These are phyloP conservation scores for Tetragnatha montana DNA, from an alignment of 2,888 invertebrate species.

Conservation along the genomic window DNA sequence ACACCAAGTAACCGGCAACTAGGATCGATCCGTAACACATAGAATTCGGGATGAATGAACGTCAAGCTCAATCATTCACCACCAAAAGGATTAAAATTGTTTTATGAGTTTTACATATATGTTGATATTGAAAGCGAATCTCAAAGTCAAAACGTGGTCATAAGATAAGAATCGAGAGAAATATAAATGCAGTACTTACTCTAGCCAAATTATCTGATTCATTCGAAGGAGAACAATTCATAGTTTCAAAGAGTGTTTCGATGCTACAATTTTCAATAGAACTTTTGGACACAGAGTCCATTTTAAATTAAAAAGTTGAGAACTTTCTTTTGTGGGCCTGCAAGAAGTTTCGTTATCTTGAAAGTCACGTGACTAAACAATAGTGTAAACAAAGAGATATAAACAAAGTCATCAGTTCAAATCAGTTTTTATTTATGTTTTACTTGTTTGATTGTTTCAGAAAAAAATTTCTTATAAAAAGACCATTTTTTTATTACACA, in stretches of 20 bases:
- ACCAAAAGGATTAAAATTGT: no score
- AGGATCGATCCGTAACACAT: no score
- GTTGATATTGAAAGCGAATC: no score
- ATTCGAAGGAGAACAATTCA: constrained; percentile 2
- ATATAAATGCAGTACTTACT: constrained; percentile 5
- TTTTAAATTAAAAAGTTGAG: background rate
- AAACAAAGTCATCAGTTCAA: background rate
- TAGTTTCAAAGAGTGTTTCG: constrained; percentile 12
- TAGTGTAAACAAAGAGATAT: background rate
- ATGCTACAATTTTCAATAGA: constrained; percentile 13
- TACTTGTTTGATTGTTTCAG: no score
- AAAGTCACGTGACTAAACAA: background rate
- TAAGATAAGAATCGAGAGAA: no score
- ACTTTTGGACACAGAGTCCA: background rate
- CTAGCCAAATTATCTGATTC: constrained; percentile 21
- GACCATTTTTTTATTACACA: no score
- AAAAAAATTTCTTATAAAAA: no score
- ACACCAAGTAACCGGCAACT: no score
- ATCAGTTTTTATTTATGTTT: background rate
- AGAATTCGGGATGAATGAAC: no score
- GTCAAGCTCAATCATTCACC: no score
- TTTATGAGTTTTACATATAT: no score
- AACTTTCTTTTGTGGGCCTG: background rate
- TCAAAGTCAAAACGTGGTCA: no score
- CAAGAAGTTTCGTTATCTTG: background rate